Base-by-base conservation (phyloP, 1,140 invertebrate species). In the Protaetia brevitarsis region DNA sequence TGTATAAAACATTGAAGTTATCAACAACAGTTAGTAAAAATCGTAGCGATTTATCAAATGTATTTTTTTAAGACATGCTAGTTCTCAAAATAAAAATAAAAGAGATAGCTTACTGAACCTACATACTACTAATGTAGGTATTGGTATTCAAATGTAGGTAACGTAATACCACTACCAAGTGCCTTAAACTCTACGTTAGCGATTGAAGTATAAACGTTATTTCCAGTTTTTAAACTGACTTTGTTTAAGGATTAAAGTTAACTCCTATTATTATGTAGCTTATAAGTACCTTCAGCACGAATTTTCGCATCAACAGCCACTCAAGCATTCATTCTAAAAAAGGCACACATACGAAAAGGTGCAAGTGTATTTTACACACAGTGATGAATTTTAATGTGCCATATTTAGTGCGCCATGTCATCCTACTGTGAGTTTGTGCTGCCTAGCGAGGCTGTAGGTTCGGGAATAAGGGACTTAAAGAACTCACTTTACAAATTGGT, bases 111-210 rank as follows among this genome's bases (percentile, higher is more conserved):
- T 59, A 23, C 41, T 27, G 26, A 11, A 62, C 60, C 51, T 65
- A 57, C 29, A 65, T 56, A 65, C 45, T 65, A 65, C 63, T 36
- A 65, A 27, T 31, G 56, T 58, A 71, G 71, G 82, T 84, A 85
- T 85, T 86, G 84, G 84, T 86, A 86, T 86, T 86, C 84, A 86
- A 86, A 85, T 86, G 84, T 83, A 79, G 79, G 21, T 23, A 30
- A 37, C 64, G 65, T 76, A 56, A 59, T 59, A 28, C 16, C 51
- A 56, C 26, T 56, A 76, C 72, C 76, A 77, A 74, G 36, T 63
- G 65, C 34, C 41, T 51, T 51, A 51, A n/a, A 51, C 11, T 51
- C 41, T 51, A 51, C 41, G 19, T 51, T 51, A 45, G 11, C 41
- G 13, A 8, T 11, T 34, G n/a, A n/a, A 34, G 1, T n/a, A 51